Conservation (phyloP, 2,113 vertebrate genomes). For the Taurulus bubalis region DNA sequence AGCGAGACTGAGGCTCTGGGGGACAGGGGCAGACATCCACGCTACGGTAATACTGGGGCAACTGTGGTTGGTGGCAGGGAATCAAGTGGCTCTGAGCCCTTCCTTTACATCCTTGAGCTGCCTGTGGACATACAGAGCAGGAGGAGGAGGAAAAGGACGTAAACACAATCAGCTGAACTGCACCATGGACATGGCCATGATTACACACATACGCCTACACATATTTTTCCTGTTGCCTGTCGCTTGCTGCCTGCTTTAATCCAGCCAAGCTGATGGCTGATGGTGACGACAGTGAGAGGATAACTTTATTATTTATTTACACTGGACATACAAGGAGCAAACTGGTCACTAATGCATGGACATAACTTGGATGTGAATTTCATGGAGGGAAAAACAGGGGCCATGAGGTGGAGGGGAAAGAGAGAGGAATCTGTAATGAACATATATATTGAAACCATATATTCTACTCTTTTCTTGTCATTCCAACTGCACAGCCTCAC, state of each 20-base stretch:
- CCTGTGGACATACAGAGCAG: conserved; percentile 66
- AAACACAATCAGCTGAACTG: conserved; percentile 64
- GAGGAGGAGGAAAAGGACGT: conserved; percentile 45
- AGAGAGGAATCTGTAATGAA: conserved; percentile 27
- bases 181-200: conserved; percentile 52
- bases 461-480: conserved; percentile 27
- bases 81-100: conserved; percentile 68
- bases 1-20: conserved; percentile 83
- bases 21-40: conserved; percentile 90
- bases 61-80: conserved; percentile 79
- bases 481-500: conserved; percentile 39
- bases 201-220: conserved; percentile 59
- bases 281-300: conserved; percentile 25
- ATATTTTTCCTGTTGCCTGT: conserved; percentile 45
- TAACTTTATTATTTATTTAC: conserved; percentile 59
- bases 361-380: conserved; percentile 15
- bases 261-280: conserved; percentile 31
- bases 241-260: conserved; percentile 45
- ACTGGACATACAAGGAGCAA: conserved; percentile 39
- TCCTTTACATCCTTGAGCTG: conserved; percentile 67
- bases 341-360: conserved; percentile 34
- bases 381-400: neutral
- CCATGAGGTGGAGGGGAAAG: conserved; percentile 1
- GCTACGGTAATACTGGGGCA: conserved; percentile 89
- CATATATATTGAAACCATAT: neutral